A percentile compares a stretch with the other conserved stretches of the same genome.
phyloP scores from a whole-genome alignment of 2,888 invertebrate genomes.

The Rhagonycha lutea region DNA sequence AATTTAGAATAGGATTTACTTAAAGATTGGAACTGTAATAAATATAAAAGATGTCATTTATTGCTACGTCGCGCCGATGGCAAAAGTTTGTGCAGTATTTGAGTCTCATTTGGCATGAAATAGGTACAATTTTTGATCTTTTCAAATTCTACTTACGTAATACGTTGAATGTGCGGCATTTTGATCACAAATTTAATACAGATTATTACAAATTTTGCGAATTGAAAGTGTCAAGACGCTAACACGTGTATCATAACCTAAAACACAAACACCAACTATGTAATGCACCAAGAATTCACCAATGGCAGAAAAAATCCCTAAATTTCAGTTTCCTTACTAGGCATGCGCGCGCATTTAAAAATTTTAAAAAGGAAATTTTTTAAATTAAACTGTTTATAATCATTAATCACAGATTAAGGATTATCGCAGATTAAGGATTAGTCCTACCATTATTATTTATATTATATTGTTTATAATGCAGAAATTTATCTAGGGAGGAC shows the following conservation, averaged over 20 bases:
- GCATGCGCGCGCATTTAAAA: neutral
- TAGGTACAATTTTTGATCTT: neutral
- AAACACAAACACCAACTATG: neutral
- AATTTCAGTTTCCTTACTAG: neutral
- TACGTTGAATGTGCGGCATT: neutral
- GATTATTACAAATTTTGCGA: neutral
- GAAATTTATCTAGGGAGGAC: too few relatives aligned
- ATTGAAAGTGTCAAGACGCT: neutral
- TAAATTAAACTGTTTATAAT: too few relatives aligned
- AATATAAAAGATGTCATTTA: neutral
- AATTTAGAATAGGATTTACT: slow-evolving; percentile 29
- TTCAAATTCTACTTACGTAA: neutral
- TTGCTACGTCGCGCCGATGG: neutral
- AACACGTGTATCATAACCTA: neutral
- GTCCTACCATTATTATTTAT: too few relatives aligned
- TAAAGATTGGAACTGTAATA: too few relatives aligned
- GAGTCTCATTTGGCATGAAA: neutral
- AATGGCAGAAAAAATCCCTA: neutral
- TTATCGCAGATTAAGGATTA: too few relatives aligned
- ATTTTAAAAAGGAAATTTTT: neutral
- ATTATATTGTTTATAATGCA: too few relatives aligned
- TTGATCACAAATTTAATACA: neutral
- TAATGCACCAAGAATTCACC: neutral
- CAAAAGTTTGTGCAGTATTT: neutral
- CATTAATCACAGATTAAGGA: too few relatives aligned